phyloP scores from a whole-genome alignment of 2,888 invertebrate species.

The Eueremaeus valkanovi region DNA sequence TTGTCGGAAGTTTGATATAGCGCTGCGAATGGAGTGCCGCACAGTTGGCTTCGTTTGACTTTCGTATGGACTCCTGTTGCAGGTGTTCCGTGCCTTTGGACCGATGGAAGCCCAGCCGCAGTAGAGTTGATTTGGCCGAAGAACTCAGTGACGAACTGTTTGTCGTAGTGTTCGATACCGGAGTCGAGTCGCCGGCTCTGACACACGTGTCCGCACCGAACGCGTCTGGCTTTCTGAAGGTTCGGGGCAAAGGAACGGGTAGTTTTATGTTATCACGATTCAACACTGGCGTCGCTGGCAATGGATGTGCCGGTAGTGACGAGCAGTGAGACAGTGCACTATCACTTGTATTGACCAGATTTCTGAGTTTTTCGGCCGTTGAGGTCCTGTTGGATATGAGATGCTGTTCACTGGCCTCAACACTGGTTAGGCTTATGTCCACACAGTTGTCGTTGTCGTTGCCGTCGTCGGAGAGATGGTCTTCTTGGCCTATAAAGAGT shows the following conservation, averaged over 20 bases:
- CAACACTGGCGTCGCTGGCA: not conserved
- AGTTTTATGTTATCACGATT: slow-evolving; percentile 18
- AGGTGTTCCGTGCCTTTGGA: slow-evolving; percentile 40
- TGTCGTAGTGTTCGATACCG: not conserved
- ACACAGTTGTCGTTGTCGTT: slow-evolving; percentile 15
- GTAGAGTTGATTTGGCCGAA: slow-evolving; percentile 23
- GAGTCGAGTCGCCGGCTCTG: not conserved
- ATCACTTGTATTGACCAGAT: slow-evolving; percentile 3
- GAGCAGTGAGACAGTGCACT: not conserved
- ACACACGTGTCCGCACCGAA: not conserved
- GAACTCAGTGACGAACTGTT: not conserved
- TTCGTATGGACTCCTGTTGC: slow-evolving; percentile 38
- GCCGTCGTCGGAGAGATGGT: not conserved
- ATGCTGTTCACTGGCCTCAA: not conserved
- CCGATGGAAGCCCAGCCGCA: slow-evolving; percentile 29
- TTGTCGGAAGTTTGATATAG: slow-evolving; percentile 39
- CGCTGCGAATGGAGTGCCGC: slow-evolving; percentile 36
- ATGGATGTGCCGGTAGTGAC: not conserved
- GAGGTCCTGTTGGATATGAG: not conserved
- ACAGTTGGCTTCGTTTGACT: slow-evolving; percentile 32
- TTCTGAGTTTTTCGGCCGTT: not conserved
- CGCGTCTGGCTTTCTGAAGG: slow-evolving; percentile 20
- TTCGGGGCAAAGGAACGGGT: slow-evolving; percentile 19
- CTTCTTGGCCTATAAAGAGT: slow-evolving; percentile 27
- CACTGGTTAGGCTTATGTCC: not conserved